Evolutionary conservation across 2,113 vertebrate species (phyloP).

Genomic region (Canis aureus): DNA sequence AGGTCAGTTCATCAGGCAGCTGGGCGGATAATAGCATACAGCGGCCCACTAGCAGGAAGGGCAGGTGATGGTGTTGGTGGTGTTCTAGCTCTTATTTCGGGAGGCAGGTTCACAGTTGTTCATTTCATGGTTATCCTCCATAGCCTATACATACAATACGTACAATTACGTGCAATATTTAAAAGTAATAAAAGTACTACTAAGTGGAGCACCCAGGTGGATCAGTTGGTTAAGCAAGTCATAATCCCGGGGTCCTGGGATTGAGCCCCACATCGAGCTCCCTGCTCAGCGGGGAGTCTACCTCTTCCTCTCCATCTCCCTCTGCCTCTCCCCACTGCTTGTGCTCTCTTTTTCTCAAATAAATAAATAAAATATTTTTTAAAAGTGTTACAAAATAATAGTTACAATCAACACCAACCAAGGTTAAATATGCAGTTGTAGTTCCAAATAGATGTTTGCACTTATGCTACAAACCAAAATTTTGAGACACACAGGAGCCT

Average conservation of each 20-base stretch:
- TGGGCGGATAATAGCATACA: too few relatives aligned
- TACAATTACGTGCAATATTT: neutral
- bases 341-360: neutral
- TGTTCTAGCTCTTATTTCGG: too few relatives aligned
- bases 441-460: neutral
- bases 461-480: neutral
- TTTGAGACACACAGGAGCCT: neutral
- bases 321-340: neutral
- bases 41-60: accelerated
- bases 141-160: too few relatives aligned
- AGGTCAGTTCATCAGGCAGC: neutral
- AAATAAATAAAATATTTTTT: neutral
- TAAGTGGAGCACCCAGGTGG: neutral
- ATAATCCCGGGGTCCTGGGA: neutral
- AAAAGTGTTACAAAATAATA: neutral
- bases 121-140: neutral
- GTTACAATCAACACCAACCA: neutral
- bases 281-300: neutral
- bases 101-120: neutral
- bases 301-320: neutral
- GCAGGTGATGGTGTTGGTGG: accelerated
- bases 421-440: neutral
- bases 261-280: accelerated
- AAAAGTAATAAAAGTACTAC: neutral
- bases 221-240: neutral